phyloP scores from a whole-genome alignment of 2,888 invertebrate genomes.

The Fabriciana adippe region DNA sequence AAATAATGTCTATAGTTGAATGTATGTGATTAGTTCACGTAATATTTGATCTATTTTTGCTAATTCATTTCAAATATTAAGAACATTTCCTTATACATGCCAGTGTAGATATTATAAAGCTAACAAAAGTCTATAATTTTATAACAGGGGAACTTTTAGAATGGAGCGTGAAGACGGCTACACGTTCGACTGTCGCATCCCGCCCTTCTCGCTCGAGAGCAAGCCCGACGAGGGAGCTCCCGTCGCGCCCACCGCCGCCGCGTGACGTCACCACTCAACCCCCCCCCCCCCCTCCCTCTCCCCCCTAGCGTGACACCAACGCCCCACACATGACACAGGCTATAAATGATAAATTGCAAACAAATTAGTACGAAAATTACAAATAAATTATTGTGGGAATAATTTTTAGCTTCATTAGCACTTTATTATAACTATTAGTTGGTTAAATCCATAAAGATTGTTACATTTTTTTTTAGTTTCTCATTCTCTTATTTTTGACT shows the following conservation, averaged over 20 bases:
- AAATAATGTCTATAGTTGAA: too few relatives aligned
- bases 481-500: too few relatives aligned
- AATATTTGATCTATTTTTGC: too few relatives aligned
- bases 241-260: slow-evolving; percentile 62
- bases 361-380: neutral
- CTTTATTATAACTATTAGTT: neutral
- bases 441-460: too few relatives aligned
- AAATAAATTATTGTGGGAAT: neutral
- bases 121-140: neutral
- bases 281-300: neutral
- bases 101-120: too few relatives aligned
- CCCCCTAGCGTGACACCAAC: neutral
- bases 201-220: slow-evolving; percentile 97
- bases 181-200: slow-evolving; percentile 98
- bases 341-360: slow-evolving; percentile 12
- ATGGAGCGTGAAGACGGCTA: slow-evolving; percentile 99
- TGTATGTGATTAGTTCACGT: too few relatives aligned
- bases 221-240: slow-evolving; percentile 87
- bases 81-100: too few relatives aligned
- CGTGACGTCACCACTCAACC: slow-evolving; percentile 46
- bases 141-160: slow-evolving; percentile 91
- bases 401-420: neutral
- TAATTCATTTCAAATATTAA: too few relatives aligned
- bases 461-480: too few relatives aligned
- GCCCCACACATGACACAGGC: neutral